A percentile compares a stretch with the other conserved stretches of the same genome.
Conservation (phyloP, 2,888 invertebrate species). For the Rhagonycha lutea region DNA sequence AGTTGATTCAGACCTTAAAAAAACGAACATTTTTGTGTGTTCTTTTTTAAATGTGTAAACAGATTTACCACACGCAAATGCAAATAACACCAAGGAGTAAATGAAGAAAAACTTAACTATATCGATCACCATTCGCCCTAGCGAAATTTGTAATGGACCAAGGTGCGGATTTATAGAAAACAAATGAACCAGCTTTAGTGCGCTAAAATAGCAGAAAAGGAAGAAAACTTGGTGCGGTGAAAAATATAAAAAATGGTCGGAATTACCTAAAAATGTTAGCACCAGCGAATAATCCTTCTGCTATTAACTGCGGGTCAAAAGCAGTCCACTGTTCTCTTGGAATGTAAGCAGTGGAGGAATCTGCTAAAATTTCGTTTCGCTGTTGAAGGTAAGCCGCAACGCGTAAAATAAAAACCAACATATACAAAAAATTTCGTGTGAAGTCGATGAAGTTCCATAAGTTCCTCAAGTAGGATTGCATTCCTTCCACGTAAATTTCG, state of each 20-base stretch:
- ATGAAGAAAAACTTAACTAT: slow-evolving; percentile 93
- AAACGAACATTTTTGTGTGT: not conserved
- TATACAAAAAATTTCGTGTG: slow-evolving; percentile 84
- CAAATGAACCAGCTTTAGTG: slow-evolving; percentile 87
- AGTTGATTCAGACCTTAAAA: slow-evolving; percentile 79
- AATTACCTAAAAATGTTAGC: slow-evolving; percentile 86
- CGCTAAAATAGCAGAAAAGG: slow-evolving; percentile 60
- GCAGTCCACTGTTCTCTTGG: slow-evolving; percentile 88
- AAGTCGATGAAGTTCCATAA: slow-evolving; percentile 98
- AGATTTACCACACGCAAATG: slow-evolving; percentile 84
- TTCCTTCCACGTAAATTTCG: slow-evolving; percentile 87
- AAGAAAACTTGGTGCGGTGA: slow-evolving; percentile 13
- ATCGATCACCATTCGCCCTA: slow-evolving; percentile 88
- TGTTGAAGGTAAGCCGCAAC: slow-evolving; percentile 78
- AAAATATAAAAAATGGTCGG: not conserved
- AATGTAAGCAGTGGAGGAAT: slow-evolving; percentile 73
- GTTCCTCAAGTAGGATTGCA: slow-evolving; percentile 83
- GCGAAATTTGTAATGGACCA: slow-evolving; percentile 89
- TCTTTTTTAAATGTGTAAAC: not conserved
- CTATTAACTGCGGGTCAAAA: slow-evolving; percentile 91
- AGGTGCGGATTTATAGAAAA: slow-evolving; percentile 93
- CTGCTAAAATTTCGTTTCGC: slow-evolving; percentile 65
- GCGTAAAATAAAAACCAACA: slow-evolving; percentile 70
- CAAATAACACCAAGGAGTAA: slow-evolving; percentile 84
- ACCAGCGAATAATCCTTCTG: slow-evolving; percentile 91